Conservation (phyloP, 2,797 vertebrate genomes). For the Cephalopachus bancanus region DNA sequence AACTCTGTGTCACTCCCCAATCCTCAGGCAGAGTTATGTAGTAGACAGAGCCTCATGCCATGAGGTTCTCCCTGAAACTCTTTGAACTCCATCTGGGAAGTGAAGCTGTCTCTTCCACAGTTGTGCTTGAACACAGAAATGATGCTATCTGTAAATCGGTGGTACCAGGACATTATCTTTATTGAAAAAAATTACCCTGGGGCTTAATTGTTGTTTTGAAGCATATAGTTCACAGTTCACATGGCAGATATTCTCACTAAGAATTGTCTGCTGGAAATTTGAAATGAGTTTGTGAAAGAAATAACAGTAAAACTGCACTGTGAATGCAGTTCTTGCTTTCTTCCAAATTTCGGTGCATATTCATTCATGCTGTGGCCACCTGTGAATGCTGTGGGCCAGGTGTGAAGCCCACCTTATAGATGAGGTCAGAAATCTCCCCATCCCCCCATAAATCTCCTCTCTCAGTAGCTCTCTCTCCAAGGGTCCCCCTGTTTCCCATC, state of each 20-base stretch:
- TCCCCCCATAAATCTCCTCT: neutral
- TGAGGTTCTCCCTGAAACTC: neutral
- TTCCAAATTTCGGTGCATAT: neutral
- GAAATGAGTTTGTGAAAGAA: neutral
- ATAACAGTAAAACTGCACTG: neutral
- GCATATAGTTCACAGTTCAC: neutral
- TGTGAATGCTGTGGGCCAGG: accelerated
- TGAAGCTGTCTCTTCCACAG: neutral
- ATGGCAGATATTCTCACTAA: neutral
- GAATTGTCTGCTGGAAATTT: neutral
- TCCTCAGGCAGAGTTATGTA: neutral
- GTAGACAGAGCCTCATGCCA: no score
- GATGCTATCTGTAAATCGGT: neutral
- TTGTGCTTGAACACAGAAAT: neutral
- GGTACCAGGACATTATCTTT: neutral
- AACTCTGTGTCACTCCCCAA: accelerated
- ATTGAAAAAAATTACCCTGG: no score
- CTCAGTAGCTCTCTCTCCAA: neutral
- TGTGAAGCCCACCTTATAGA: neutral
- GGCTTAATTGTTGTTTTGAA: neutral
- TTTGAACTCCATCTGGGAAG: neutral
- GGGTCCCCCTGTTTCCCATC: accelerated
- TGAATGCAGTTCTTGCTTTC: neutral
- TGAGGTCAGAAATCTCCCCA: neutral
- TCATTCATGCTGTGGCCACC: accelerated